Conservation (phyloP, 2,797 vertebrate species). For the Thaleichthys pacificus region DNA sequence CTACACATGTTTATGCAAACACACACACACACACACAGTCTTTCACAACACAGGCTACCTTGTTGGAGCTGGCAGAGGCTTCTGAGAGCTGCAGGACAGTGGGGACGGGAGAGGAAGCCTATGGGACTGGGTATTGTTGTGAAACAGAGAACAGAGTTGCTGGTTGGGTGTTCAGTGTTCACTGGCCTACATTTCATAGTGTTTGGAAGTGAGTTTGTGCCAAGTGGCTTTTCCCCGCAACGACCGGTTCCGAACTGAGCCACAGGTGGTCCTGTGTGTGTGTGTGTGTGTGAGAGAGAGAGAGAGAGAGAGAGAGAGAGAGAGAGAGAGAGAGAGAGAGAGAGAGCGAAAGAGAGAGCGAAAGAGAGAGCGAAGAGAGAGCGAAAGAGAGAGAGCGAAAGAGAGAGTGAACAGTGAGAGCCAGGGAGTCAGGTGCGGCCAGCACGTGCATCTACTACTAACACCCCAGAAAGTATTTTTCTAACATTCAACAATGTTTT, state of each 20-base stretch:
- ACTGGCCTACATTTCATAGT: constrained; percentile 43
- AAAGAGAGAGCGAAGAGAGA: constrained; percentile 5
- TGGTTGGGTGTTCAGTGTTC: constrained; percentile 17
- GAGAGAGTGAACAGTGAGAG: constrained; percentile 1
- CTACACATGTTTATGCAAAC: not conserved
- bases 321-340: not conserved
- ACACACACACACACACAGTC: not conserved
- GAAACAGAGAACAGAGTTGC: constrained; percentile 10
- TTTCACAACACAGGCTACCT: not conserved
- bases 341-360: constrained; percentile 9
- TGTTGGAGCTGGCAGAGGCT: not conserved
- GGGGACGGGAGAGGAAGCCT: not conserved
- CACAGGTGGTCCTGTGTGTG: constrained; percentile 36
- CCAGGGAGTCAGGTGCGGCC: constrained; percentile 41
- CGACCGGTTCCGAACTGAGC: constrained; percentile 38
- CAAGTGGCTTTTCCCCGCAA: constrained; percentile 42
- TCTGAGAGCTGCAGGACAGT: not conserved
- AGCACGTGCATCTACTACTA: constrained; percentile 25
- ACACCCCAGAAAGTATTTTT: constrained; percentile 17
- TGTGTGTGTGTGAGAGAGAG: not conserved
- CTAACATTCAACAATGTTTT: not conserved
- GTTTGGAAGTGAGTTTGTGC: constrained; percentile 15
- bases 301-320: not conserved
- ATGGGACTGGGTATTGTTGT: constrained; percentile 11
- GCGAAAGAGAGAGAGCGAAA: not conserved